A percentile compares a stretch with the other conserved stretches of the same genome.
These are phyloP conservation scores for Hydrophis major DNA, from an alignment of 2,797 vertebrate genomes.

Conservation along the genomic window DNA sequence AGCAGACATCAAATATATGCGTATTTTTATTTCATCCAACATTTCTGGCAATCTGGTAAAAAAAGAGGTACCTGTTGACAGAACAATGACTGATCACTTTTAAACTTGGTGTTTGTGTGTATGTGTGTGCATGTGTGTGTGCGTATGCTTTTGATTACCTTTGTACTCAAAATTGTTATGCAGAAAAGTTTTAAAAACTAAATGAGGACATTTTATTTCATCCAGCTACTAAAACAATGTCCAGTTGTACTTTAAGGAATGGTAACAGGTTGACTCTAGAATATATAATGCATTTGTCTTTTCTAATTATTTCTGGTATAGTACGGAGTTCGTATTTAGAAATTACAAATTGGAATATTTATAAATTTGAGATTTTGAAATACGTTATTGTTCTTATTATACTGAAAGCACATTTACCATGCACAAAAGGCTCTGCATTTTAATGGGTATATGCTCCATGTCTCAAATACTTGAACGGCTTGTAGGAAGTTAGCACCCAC, in stretches of 20 bases:
- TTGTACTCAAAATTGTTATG: not conserved
- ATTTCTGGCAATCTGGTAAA: not conserved
- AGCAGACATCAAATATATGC: not conserved
- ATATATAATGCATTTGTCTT: not conserved
- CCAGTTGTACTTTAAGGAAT: not conserved
- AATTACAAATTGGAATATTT: not conserved
- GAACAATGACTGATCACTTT: not conserved
- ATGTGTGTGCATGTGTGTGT: too few relatives aligned
- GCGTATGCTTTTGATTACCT: too few relatives aligned
- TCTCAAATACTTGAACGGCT: not conserved
- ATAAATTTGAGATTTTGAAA: not conserved
- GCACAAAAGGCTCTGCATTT: not conserved
- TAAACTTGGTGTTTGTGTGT: not conserved
- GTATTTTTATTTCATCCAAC: not conserved
- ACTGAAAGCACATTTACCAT: not conserved
- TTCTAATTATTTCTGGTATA: not conserved
- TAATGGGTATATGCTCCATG: not conserved
- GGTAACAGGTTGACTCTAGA: not conserved
- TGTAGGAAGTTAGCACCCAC: too few relatives aligned
- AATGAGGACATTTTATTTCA: not conserved
- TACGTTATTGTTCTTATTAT: not conserved
- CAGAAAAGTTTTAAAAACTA: not conserved
- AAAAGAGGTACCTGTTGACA: not conserved
- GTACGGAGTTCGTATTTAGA: not conserved
- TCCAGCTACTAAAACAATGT: not conserved